A percentile compares a stretch with the other conserved stretches of the same genome.
Evolutionary conservation across 2,888 invertebrate genomes (phyloP).

Genomic region (Callosobruchus maculatus): DNA sequence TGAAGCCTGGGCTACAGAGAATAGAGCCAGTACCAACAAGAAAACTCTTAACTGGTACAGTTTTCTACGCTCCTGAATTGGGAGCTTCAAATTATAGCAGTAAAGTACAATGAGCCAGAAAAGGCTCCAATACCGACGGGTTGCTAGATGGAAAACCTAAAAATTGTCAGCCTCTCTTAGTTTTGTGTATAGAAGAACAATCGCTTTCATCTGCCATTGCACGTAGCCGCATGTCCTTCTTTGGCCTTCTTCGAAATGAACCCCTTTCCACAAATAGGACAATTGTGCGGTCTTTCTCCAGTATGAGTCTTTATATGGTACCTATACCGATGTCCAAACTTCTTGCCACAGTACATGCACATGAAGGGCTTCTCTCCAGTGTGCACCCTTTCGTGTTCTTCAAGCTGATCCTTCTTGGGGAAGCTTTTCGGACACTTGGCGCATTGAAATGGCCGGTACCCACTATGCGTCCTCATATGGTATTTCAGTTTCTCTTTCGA

Average conservation of each 20-base stretch:
- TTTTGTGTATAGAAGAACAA: too few species aligned
- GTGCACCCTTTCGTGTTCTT: conserved; percentile 34
- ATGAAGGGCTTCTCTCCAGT: conserved; percentile 44
- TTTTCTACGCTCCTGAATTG: too few species aligned
- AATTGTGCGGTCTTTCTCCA: conserved; percentile 53
- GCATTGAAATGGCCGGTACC: conserved; percentile 49
- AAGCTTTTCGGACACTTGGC: conserved; percentile 38
- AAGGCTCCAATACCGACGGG: too few species aligned
- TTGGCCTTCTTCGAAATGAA: conserved; percentile 43
- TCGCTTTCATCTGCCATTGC: too few species aligned
- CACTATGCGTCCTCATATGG: conserved; percentile 42
- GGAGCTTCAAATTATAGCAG: too few species aligned
- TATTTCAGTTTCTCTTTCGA: conserved; percentile 36
- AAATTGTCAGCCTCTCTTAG: too few species aligned
- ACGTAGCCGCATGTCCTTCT: too few species aligned
- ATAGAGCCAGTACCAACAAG: too few species aligned
- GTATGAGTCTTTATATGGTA: conserved; percentile 55
- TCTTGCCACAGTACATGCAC: conserved; percentile 33
- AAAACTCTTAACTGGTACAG: too few species aligned
- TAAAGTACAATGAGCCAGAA: too few species aligned
- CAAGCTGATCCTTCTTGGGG: conserved; percentile 47
- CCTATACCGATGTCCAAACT: conserved; percentile 48
- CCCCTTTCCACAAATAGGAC: conserved; percentile 50
- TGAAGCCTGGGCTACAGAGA: too few species aligned
- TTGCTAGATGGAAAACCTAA: too few species aligned